A percentile compares a stretch with the other conserved stretches of the same genome.
These are phyloP conservation scores for Acromyrmex echinatior DNA, from an alignment of 1,140 invertebrate genomes.

Conservation along the genomic window DNA sequence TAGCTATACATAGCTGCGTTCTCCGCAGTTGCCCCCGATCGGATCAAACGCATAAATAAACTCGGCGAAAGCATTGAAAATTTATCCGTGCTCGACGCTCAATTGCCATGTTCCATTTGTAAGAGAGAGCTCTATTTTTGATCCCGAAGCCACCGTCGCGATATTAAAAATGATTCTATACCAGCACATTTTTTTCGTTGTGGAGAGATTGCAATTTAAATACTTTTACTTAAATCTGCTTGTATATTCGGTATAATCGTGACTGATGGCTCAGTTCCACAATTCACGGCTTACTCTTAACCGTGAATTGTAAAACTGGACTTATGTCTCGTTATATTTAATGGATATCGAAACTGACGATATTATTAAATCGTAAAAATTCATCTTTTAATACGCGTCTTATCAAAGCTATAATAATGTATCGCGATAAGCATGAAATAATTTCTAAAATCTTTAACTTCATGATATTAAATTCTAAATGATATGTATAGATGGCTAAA, in stretches of 20 bases:
- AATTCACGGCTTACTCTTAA: too few species aligned
- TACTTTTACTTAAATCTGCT: too few species aligned
- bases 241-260: background rate
- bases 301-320: too few species aligned
- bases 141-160: background rate
- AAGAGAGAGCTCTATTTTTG: constrained; percentile 32
- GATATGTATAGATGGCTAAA: background rate
- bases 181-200: background rate
- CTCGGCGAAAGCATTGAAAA: constrained; percentile 69
- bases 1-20: constrained; percentile 76
- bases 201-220: background rate
- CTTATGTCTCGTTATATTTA: background rate
- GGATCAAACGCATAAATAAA: constrained; percentile 83
- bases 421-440: background rate
- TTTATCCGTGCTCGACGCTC: constrained; percentile 49
- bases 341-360: background rate
- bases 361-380: background rate
- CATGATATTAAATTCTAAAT: background rate
- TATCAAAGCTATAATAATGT: background rate
- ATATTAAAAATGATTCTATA: background rate
- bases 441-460: background rate
- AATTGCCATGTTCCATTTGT: constrained; percentile 15
- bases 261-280: background rate
- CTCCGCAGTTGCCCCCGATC: constrained; percentile 77
- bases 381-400: background rate